phyloP scores from a whole-genome alignment of 2,797 vertebrate genomes.

The Erethizon dorsatum region DNA sequence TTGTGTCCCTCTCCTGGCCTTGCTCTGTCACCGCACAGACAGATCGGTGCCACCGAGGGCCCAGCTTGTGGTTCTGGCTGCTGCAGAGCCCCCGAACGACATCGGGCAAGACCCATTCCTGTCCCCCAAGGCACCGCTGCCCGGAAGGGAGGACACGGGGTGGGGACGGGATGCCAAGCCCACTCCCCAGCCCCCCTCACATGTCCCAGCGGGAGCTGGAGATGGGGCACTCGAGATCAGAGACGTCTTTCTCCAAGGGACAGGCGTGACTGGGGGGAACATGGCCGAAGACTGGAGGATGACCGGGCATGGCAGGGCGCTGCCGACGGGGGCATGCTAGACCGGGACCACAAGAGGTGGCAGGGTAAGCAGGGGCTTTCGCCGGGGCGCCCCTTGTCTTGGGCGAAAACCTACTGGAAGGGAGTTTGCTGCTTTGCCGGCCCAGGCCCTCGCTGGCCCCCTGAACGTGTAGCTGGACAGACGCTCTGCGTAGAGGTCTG shows the following conservation, averaged over 20 bases:
- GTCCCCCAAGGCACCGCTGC: not conserved
- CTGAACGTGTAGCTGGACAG: too few relatives aligned
- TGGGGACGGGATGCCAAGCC: not conserved
- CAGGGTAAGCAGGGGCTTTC: conserved; percentile 79
- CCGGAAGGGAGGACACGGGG: too few relatives aligned
- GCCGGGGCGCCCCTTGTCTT: accelerated
- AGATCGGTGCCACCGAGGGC: not conserved
- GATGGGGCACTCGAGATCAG: conserved; percentile 63
- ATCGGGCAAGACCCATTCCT: not conserved
- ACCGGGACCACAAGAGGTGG: conserved; percentile 87
- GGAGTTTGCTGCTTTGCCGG: not conserved
- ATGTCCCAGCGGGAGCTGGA: not conserved
- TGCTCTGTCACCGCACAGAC: not conserved
- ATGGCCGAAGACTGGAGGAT: conserved; percentile 94
- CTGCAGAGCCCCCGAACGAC: not conserved
- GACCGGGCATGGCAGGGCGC: conserved; percentile 87
- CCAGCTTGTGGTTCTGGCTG: not conserved
- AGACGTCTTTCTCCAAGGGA: conserved; percentile 89
- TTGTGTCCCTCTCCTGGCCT: not conserved
- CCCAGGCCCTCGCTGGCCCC: not conserved
- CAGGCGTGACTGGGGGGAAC: conserved; percentile 95
- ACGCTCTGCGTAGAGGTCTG: too few relatives aligned
- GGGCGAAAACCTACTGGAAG: not conserved
- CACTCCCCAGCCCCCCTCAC: too few relatives aligned
- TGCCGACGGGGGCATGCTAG: conserved; percentile 82